Percentiles rank a stretch among this genome's conserved stretches.
These are phyloP conservation scores for Elmis aenea DNA, from an alignment of 2,888 invertebrate species.

Conservation along the genomic window DNA sequence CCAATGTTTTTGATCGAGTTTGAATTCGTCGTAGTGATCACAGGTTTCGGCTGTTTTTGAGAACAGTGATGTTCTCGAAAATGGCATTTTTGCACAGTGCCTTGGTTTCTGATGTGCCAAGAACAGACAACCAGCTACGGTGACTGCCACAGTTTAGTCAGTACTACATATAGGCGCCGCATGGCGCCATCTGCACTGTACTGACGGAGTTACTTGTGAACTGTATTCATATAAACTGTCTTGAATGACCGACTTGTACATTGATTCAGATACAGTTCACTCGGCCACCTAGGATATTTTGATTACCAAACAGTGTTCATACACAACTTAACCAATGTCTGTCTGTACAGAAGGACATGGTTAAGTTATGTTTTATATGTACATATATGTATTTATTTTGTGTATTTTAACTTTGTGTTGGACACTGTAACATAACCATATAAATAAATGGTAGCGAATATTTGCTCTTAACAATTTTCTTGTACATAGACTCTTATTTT, in stretches of 20 bases:
- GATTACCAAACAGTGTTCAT: constrained; percentile 32
- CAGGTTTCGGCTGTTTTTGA: constrained; percentile 22
- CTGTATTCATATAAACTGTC: too few species aligned
- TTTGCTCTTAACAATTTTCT: too few species aligned
- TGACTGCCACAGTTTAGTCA: constrained; percentile 38
- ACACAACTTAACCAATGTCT: constrained; percentile 24
- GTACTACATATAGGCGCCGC: constrained; percentile 4
- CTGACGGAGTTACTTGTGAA: constrained; percentile 8
- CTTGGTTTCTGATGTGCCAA: constrained; percentile 44
- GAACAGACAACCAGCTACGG: constrained; percentile 43
- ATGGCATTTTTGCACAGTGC: constrained; percentile 35
- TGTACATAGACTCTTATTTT: too few species aligned
- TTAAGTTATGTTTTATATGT: too few species aligned
- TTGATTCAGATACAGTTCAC: background rate
- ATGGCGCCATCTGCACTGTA: too few species aligned
- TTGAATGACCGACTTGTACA: too few species aligned
- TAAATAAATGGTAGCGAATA: constrained; percentile 37
- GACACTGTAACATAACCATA: constrained; percentile 46
- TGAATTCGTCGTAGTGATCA: constrained; percentile 29
- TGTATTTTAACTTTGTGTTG: constrained; percentile 19
- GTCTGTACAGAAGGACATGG: constrained; percentile 16
- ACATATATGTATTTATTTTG: constrained; percentile 16
- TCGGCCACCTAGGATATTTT: constrained; percentile 8
- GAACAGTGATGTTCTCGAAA: constrained; percentile 1
- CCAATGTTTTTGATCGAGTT: too few species aligned